phyloP scores from a whole-genome alignment of 2,888 invertebrate species.

The Dinocampus coccinellae region DNA sequence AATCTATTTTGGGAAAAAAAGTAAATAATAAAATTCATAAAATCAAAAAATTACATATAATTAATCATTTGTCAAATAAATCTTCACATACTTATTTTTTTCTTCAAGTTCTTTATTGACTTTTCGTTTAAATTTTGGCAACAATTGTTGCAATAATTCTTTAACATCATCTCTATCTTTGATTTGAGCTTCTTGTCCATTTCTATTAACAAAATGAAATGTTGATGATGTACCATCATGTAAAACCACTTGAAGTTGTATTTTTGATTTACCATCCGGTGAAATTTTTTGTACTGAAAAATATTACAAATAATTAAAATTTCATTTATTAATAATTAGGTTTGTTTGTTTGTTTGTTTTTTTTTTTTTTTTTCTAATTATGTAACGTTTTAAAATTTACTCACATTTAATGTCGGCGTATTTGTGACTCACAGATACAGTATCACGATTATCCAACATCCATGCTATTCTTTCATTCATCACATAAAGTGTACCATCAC shows the following conservation, averaged over 20 bases:
- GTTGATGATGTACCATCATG: conserved; percentile 95
- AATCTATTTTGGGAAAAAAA: conserved; percentile 72
- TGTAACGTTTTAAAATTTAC: conserved; percentile 48
- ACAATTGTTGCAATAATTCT: conserved; percentile 87
- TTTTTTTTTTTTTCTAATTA: not conserved
- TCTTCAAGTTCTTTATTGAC: conserved; percentile 91
- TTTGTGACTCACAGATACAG: conserved; percentile 91
- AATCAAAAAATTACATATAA: not conserved
- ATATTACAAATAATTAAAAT: conserved; percentile 1
- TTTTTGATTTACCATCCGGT: conserved; percentile 96
- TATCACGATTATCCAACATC: conserved; percentile 94
- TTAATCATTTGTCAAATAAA: conserved; percentile 23
- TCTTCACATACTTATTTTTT: conserved; percentile 78
- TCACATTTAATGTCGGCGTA: conserved; percentile 97
- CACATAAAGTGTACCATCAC: conserved; percentile 94
- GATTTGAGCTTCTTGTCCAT: conserved; percentile 85
- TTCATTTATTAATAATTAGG: not conserved
- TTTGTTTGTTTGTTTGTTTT: too few relatives aligned
- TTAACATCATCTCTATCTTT: conserved; percentile 95
- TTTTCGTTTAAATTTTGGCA: conserved; percentile 95
- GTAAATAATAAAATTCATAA: not conserved
- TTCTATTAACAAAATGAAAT: conserved; percentile 95
- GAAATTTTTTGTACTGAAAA: conserved; percentile 94
- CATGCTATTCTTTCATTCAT: conserved; percentile 97
- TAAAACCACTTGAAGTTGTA: conserved; percentile 96